Evolutionary conservation across 2,797 vertebrate genomes (phyloP), one percentile per base, ranked within the genome.

Genomic region (Simalia tracyae): DNA sequence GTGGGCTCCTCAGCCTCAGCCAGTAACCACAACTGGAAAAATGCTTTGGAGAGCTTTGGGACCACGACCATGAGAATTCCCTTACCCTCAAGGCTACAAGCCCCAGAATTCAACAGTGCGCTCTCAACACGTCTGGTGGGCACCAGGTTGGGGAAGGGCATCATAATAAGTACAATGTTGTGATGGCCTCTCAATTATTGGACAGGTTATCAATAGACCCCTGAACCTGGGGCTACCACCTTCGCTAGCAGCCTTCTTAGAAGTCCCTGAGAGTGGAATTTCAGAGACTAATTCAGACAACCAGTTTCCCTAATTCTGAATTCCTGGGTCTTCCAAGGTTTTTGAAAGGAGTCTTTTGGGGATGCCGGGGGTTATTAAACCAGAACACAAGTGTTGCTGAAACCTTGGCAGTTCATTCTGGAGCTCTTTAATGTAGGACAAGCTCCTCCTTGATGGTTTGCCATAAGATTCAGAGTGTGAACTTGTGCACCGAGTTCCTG

Each of bases 401-500:
- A 54, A 46, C 9, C 10, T 54, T 8, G 17, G 42, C 11, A 54
- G 26, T 22, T 61, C 28, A 9, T 54, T 85, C 42, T 36, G 42
- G 76, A n/a, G 46, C 28, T 46, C 11, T 19, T 54, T 31, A 85
- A 64, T 63, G n/a, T 54, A 31, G 76, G 59, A 17, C 2, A 14
- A n/a, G 5, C n/a, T 50, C 36, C 60, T n/a, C 60, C 60, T 31
- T 36, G n/a, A 24, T 59, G 84, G 61, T 50, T 68, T 68, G 61
- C 42, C 59, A 54, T 91, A 84, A n/a, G 84, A 66, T 68, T 64
- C 46, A 86, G 61, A 68, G 59, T 68, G 84, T 46, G 90, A 91
- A 36, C 60, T 57, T 86, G 90, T 42, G n/a, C 57, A 10, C 24
- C 22, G 0, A 66, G 84, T 66, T 63, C 26, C 31, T 68, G 90